These are phyloP conservation scores for Beroe forskalii DNA, from an alignment of 37 sponge, comb jelly and placozoan genomes.

Conservation along the genomic window DNA sequence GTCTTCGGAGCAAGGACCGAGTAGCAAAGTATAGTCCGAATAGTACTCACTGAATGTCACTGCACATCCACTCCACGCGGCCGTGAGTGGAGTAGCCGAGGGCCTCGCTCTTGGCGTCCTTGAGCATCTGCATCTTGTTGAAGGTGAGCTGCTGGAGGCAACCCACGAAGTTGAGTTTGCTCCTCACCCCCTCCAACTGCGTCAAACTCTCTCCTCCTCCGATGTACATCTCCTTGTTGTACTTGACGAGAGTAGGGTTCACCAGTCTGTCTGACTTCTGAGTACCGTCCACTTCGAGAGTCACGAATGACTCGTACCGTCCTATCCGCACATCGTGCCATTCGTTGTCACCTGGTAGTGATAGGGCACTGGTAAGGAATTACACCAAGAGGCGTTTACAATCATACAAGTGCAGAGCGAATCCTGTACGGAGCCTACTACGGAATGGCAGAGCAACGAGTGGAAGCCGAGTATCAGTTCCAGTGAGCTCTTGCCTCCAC, in stretches of 20 bases:
- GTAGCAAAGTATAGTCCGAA: no score
- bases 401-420: no score
- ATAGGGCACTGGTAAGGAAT: no score
- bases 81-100: constrained; percentile 11
- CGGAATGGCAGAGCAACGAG: no score
- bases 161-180: constrained; percentile 32
- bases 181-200: constrained; percentile 13
- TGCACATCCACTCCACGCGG: constrained; percentile 19
- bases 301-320: constrained; percentile 12
- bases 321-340: constrained; percentile 24
- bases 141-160: constrained; percentile 42
- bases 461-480: no score
- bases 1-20: no score
- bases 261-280: not conserved
- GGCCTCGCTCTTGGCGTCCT: constrained; percentile 14
- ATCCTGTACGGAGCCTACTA: no score
- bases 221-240: constrained; percentile 41
- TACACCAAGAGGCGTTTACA: no score
- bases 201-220: constrained; percentile 30
- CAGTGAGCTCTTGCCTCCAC: no score
- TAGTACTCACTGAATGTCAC: constrained; percentile 25
- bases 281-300: not conserved
- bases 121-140: constrained; percentile 43
- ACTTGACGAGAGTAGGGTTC: not conserved
- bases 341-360: constrained; percentile 22